These are phyloP conservation scores for Colistium nudipinnis DNA, from an alignment of 2,113 vertebrate genomes.

Conservation along the genomic window DNA sequence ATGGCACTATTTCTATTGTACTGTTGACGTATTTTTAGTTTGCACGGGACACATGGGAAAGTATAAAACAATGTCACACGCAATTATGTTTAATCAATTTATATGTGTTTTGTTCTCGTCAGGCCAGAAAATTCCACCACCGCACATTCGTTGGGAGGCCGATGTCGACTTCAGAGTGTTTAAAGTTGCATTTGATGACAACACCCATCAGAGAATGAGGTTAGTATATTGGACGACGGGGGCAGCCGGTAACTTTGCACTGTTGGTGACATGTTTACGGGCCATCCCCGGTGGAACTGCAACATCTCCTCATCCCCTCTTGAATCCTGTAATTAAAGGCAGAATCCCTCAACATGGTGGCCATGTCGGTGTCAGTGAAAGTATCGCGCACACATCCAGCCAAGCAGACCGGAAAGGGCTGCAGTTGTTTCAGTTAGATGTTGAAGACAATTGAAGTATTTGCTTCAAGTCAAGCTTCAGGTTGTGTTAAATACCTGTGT, in stretches of 20 bases:
- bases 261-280: conserved; percentile 52
- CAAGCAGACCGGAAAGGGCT: conserved; percentile 1
- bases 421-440: not conserved
- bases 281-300: conserved; percentile 42
- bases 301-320: conserved; percentile 43
- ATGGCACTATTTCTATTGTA: not conserved
- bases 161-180: conserved; percentile 31
- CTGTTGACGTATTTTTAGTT: too few species aligned
- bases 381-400: conserved; percentile 20
- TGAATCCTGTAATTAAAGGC: conserved; percentile 71
- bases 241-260: conserved; percentile 55
- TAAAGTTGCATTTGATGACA: conserved; percentile 56
- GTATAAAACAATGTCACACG: not conserved
- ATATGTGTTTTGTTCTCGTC: not conserved
- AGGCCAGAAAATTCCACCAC: not conserved
- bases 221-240: conserved; percentile 34
- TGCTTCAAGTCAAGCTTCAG: not conserved
- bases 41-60: too few species aligned
- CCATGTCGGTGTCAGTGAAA: conserved; percentile 31
- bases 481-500: not conserved
- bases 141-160: not conserved
- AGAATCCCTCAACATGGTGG: conserved; percentile 58
- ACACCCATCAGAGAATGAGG: conserved; percentile 46
- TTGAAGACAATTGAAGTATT: not conserved
- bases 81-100: not conserved